Base-by-base conservation (phyloP, 2,113 vertebrate species). In the Girardinichthys multiradiatus region DNA sequence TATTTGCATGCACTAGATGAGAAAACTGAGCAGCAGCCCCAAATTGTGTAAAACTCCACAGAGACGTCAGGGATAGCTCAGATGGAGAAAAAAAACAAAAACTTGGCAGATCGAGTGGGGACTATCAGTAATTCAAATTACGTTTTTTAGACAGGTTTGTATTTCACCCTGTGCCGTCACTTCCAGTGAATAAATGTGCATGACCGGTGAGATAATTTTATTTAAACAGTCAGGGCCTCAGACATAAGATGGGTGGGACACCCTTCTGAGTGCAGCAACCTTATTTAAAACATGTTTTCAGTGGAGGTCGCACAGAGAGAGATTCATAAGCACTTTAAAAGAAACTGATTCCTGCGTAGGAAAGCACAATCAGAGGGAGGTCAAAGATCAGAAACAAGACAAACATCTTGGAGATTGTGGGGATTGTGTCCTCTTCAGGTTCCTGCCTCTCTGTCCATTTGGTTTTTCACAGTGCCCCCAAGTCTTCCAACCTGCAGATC, bases 171-270 rank as follows among this genome's bases (percentile, higher is more conserved):
- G 79, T 83, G 69, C 65, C 58, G 63, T 88, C 71, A 80, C 74
- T 81, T 89, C 87, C 81, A 83, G 79, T 73, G 83, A 83, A 83
- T 81, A 87, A 82, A 70, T 81, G 67, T 84, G 78, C 79, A 68
- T 83, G 77, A 74, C 65, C 48, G 1, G 14, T 21, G 26, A 62
- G 73, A 74, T 79, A 82, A 86, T 91, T 82, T 83, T 19, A 80
- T 77, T 78, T 45, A 51, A 64, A 79, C 27, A 48, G 72, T 54
- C 54, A 0, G 59, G 64, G 70, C 57, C 58, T 82, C 62, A 11
- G 48, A 35, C 48, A 51, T 60, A 33, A 0, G 13, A 72, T 61
- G 79, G 85, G 74, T 65, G 79, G 74, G 69, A 66, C 66, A 0
- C 33, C 21, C 33, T 28, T 79, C 27, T 57, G 48, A 74, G 77